Evolutionary conservation across 1,140 invertebrate species (phyloP).

Genomic region (Dysdera silvatica): DNA sequence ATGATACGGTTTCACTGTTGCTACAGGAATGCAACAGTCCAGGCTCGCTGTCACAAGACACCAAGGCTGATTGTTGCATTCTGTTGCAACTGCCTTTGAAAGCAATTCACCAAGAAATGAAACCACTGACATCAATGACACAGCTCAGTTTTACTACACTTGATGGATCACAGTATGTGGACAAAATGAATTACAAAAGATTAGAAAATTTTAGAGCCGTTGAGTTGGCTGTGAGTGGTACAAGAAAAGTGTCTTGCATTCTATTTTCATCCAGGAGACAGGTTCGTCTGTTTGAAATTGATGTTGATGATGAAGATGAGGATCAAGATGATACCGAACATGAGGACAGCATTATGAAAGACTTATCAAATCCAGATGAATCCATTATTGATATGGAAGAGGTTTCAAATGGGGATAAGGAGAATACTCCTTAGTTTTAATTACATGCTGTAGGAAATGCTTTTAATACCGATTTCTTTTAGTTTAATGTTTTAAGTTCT

Average conservation of each 20-base stretch:
- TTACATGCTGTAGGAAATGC: not conserved
- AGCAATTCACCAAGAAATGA: slow-evolving; percentile 7
- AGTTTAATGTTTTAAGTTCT: no score
- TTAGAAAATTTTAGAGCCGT: slow-evolving; percentile 65
- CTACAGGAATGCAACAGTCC: no score
- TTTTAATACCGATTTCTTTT: no score
- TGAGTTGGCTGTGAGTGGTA: slow-evolving; percentile 72
- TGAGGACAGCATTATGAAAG: slow-evolving; percentile 26
- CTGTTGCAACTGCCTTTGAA: slow-evolving; percentile 40
- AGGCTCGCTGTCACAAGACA: no score
- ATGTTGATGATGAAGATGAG: slow-evolving; percentile 70
- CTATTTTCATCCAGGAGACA: slow-evolving; percentile 68
- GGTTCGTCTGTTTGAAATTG: slow-evolving; percentile 81
- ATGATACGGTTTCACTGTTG: slow-evolving; percentile 65
- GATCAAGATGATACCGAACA: slow-evolving; percentile 61
- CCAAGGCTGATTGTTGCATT: slow-evolving; percentile 31
- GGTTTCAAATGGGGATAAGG: not conserved
- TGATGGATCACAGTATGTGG: slow-evolving; percentile 1
- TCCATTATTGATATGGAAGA: not conserved
- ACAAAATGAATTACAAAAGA: slow-evolving; percentile 37
- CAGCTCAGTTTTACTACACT: not conserved
- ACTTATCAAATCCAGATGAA: not conserved
- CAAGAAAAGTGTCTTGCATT: slow-evolving; percentile 77
- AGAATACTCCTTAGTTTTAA: not conserved
- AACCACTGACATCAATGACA: not conserved